A percentile compares a stretch with the other conserved stretches of the same genome.
These are phyloP conservation scores for Terrapene triunguis DNA, from an alignment of 2,113 vertebrate genomes.

Conservation along the genomic window DNA sequence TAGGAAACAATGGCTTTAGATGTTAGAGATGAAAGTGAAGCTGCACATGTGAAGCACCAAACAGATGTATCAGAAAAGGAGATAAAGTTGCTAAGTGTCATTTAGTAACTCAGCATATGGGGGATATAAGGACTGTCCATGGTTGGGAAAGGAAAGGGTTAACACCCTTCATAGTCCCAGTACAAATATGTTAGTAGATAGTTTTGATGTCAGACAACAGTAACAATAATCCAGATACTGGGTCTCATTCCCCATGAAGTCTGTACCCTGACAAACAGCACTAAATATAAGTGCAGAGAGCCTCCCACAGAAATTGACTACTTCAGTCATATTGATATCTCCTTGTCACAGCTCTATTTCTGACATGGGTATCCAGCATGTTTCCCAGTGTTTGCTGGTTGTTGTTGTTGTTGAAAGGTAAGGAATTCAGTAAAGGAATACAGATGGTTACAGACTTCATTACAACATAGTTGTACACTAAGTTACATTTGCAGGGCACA, in stretches of 20 bases:
- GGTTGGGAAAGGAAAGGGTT: neutral
- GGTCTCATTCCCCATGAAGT: neutral
- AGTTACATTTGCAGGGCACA: neutral
- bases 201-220: neutral
- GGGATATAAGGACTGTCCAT: constrained; percentile 20
- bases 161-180: neutral
- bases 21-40: constrained; percentile 55
- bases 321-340: neutral
- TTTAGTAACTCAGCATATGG: constrained; percentile 69
- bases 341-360: neutral
- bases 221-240: neutral
- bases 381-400: neutral
- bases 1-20: constrained; percentile 73
- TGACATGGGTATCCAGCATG: neutral
- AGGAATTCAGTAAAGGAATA: neutral
- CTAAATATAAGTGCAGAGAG: neutral
- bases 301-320: neutral
- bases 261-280: neutral
- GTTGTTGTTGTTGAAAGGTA: neutral
- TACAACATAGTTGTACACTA: accelerated
- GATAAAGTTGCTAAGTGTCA: constrained; percentile 72
- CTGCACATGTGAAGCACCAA: constrained; percentile 63
- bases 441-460: neutral
- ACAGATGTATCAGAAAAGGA: constrained; percentile 71
- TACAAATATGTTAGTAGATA: accelerated